A percentile compares a stretch with the other conserved stretches of the same genome.
Evolutionary conservation across 2,888 invertebrate species (phyloP).

Genomic region (Antheraea yamamai): DNA sequence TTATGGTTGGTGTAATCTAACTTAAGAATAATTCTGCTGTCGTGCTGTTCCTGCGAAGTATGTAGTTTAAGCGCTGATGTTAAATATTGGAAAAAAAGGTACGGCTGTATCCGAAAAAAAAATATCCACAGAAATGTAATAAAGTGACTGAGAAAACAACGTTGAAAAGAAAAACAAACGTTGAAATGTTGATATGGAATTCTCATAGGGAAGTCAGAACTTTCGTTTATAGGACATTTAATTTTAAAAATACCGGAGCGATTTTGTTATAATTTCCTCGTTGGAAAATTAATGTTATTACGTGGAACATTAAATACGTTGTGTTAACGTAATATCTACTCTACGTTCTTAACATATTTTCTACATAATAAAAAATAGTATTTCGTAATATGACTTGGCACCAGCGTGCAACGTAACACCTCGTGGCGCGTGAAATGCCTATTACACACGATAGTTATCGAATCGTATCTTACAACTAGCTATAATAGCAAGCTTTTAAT

Average conservation of each 20-base stretch:
- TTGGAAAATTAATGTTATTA: neutral
- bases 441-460: neutral
- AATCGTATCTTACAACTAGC: neutral
- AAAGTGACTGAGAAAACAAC: neutral
- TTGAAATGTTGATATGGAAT: neutral
- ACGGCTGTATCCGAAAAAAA: neutral
- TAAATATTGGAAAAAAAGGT: too few relatives aligned
- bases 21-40: too few relatives aligned
- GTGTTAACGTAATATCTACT: neutral
- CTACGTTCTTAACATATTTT: neutral
- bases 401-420: neutral
- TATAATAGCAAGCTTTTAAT: neutral
- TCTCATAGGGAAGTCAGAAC: neutral
- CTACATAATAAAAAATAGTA: neutral
- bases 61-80: too few relatives aligned
- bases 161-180: too few relatives aligned
- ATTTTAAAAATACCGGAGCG: neutral
- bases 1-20: too few relatives aligned
- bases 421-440: neutral
- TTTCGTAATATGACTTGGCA: neutral
- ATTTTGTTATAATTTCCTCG: neutral
- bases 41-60: too few relatives aligned
- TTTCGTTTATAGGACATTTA: neutral
- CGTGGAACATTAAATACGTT: neutral
- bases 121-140: neutral